Base-by-base conservation (phyloP, 2,797 vertebrate species). In the Anabas testudineus region DNA sequence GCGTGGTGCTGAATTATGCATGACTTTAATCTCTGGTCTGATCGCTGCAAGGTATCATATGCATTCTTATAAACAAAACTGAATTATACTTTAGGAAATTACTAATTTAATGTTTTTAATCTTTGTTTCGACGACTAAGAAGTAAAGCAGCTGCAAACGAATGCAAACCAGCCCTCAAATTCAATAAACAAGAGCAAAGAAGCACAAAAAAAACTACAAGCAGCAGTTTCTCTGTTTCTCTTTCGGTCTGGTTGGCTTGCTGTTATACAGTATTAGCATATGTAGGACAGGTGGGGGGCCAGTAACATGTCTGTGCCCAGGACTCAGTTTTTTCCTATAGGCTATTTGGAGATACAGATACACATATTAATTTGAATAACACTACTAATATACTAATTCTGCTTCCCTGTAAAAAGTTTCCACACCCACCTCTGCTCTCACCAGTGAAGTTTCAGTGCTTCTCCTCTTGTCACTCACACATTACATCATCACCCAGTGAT, bases 1-100 rank as follows among this genome's bases (percentile, higher is more conserved):
- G 76, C 60, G 58, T 12, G n/a, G 69, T 74, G 42, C 32, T 88
- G 65, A 87, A 88, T 91, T 79, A 90, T 91, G 83, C 83, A 87
- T 74, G 68, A 66, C 2, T 1, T 19, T 56, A 68, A 80, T 75
- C 78, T 76, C 48, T 59, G 7, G 32, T 58, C 39, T 74, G 64
- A 87, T 83, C 66, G 52, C 68, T 67, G 62, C 59, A 24, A 74
- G 24, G 28, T 56, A 68, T 71, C 57, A 64, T n/a, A 63, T 55
- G 47, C 65, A 18, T 59, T 30, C 37, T 5, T 39, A 60, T 67
- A 76, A 77, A 82, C 76, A 82, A 72, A 84, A 73, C 45, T 15
- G 37, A 67, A 57, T 65, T 68, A 53, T 30, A 63, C 60, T 75
- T 61, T 67, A 0, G 6, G 71, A 15, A 32, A 7, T 21, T 16